These are phyloP conservation scores for Lasioglossum oenotherae DNA, from an alignment of 2,888 invertebrate species.

Conservation along the genomic window DNA sequence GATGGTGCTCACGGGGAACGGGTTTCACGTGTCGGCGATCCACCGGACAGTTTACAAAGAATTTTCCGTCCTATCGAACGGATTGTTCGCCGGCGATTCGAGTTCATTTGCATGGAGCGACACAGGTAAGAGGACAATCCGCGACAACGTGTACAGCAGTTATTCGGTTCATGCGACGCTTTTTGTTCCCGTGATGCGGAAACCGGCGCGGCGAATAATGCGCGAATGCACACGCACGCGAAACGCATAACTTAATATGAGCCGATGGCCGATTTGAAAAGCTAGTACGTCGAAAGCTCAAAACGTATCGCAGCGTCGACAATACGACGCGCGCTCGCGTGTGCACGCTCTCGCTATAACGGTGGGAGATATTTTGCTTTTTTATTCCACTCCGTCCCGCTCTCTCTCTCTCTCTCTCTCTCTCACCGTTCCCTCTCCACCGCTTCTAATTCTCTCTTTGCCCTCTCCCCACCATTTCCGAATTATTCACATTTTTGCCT, in stretches of 20 bases:
- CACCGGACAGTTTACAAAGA: background rate
- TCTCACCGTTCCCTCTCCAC: background rate
- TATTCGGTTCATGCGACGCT: constrained; percentile 41
- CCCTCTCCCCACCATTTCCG: background rate
- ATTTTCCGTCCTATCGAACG: constrained; percentile 33
- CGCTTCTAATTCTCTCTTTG: background rate
- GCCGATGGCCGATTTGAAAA: constrained; percentile 64
- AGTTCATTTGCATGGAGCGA: constrained; percentile 1
- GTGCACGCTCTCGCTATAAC: constrained; percentile 17
- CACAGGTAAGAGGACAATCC: constrained; percentile 60
- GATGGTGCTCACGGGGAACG: background rate
- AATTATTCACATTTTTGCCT: constrained; percentile 1
- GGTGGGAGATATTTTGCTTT: constrained; percentile 42
- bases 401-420: too few relatives aligned
- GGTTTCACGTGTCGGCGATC: background rate
- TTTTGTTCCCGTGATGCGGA: constrained; percentile 13
- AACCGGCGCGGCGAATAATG: background rate
- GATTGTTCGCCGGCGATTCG: constrained; percentile 23
- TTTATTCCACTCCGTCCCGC: background rate
- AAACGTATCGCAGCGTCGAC: constrained; percentile 47
- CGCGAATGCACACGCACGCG: constrained; percentile 32
- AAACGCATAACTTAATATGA: constrained; percentile 62
- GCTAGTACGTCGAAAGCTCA: constrained; percentile 57
- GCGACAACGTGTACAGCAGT: constrained; percentile 35
- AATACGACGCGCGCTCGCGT: background rate